phyloP scores from a whole-genome alignment of 2,797 vertebrate genomes.

The Naso thynnoides region DNA sequence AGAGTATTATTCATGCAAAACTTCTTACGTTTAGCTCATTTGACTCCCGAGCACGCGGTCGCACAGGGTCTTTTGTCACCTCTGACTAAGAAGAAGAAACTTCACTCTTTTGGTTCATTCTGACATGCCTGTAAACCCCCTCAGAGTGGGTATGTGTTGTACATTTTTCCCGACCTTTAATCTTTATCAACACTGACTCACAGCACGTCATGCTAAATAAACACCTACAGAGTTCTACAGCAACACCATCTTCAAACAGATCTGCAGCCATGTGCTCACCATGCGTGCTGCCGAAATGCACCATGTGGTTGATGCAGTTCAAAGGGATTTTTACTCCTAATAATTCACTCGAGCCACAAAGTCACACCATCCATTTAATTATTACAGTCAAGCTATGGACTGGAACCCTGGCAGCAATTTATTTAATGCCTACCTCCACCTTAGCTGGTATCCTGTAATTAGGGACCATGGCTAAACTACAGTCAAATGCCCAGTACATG shows the following conservation, averaged over 20 bases:
- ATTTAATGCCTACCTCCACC: conserved; percentile 59
- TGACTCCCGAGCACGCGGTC: conserved; percentile 39
- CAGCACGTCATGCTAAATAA: conserved; percentile 23
- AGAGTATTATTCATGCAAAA: conserved; percentile 1
- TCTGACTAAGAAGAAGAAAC: conserved; percentile 30
- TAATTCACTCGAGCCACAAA: conserved; percentile 52
- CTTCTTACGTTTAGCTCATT: background rate
- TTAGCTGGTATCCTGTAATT: conserved; percentile 63
- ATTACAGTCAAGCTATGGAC: conserved; percentile 55
- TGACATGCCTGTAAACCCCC: conserved; percentile 3
- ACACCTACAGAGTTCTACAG: conserved; percentile 34
- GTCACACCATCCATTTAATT: conserved; percentile 67
- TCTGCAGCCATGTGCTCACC: conserved; percentile 64
- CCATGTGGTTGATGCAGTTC: conserved; percentile 57
- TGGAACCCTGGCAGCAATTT: conserved; percentile 67
- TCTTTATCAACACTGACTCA: conserved; percentile 15
- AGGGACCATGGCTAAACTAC: conserved; percentile 54
- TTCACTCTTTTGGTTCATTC: background rate
- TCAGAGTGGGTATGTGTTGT: background rate
- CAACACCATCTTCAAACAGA: conserved; percentile 41
- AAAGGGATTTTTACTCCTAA: conserved; percentile 59
- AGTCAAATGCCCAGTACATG: conserved; percentile 48
- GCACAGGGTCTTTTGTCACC: conserved; percentile 6
- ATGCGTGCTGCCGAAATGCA: conserved; percentile 27
- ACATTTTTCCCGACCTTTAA: conserved; percentile 32